Percentiles rank a stretch among this genome's conserved stretches.
phyloP scores from a whole-genome alignment of 2,797 vertebrate species.

The Neopelma chrysocephalum region DNA sequence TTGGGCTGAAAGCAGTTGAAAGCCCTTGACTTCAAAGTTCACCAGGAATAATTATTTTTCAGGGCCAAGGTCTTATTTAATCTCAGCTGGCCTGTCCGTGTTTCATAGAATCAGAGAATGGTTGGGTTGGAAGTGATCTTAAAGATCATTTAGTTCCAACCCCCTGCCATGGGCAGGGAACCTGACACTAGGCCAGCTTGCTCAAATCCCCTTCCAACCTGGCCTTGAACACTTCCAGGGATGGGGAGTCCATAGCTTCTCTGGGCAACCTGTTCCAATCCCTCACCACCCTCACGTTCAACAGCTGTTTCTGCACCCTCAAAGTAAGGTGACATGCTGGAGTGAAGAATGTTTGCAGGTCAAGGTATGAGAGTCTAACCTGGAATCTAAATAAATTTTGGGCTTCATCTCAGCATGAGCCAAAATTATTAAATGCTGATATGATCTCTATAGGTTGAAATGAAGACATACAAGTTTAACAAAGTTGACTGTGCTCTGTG shows the following conservation, averaged over 20 bases:
- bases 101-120: neutral
- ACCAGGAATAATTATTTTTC: neutral
- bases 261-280: neutral
- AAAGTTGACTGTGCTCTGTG: neutral
- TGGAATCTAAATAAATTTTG: neutral
- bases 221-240: neutral
- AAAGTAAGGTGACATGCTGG: neutral
- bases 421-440: neutral
- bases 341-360: neutral
- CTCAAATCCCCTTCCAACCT: neutral
- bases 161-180: neutral
- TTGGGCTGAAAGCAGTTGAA: neutral
- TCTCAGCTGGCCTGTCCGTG: neutral
- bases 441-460: neutral
- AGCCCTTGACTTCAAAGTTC: neutral
- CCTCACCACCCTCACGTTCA: neutral
- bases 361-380: neutral
- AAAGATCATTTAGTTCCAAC: neutral
- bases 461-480: neutral
- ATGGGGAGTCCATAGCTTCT: rapidly evolving
- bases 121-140: neutral
- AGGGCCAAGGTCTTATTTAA: neutral
- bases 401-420: neutral
- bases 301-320: neutral
- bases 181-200: neutral